phyloP scores from a whole-genome alignment of 2,113 vertebrate species.

The Sinocyclocheilus anshuiensis region DNA sequence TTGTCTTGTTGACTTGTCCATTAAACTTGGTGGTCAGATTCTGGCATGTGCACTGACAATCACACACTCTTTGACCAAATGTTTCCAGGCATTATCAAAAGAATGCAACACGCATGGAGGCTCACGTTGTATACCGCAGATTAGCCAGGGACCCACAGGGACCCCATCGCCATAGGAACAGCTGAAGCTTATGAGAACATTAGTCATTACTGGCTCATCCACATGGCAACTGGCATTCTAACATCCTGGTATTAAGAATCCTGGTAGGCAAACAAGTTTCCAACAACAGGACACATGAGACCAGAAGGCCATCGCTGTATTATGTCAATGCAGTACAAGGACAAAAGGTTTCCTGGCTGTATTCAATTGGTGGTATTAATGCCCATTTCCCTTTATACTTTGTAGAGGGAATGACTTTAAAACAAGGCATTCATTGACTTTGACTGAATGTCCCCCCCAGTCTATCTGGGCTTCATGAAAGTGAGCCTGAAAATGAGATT shows the following conservation, averaged over 20 bases:
- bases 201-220: slow-evolving; percentile 21
- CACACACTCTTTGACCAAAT: background rate
- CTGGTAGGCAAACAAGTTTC: slow-evolving; percentile 5
- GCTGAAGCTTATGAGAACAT: slow-evolving; percentile 15
- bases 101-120: background rate
- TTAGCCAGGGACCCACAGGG: background rate
- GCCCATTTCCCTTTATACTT: background rate
- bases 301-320: background rate
- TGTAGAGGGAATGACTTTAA: background rate
- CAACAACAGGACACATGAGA: background rate
- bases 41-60: background rate
- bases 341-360: background rate
- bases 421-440: background rate
- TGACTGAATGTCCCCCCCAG: background rate
- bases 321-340: background rate
- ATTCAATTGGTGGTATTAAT: background rate
- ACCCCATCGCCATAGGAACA: slow-evolving; percentile 12
- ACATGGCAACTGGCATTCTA: background rate
- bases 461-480: background rate
- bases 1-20: background rate
- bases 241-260: slow-evolving; percentile 6
- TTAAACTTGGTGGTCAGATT: background rate
- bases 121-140: background rate
- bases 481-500: slow-evolving; percentile 6
- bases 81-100: background rate